Conservation (phyloP, 1,140 invertebrate genomes). For the Lycorma delicatula region DNA sequence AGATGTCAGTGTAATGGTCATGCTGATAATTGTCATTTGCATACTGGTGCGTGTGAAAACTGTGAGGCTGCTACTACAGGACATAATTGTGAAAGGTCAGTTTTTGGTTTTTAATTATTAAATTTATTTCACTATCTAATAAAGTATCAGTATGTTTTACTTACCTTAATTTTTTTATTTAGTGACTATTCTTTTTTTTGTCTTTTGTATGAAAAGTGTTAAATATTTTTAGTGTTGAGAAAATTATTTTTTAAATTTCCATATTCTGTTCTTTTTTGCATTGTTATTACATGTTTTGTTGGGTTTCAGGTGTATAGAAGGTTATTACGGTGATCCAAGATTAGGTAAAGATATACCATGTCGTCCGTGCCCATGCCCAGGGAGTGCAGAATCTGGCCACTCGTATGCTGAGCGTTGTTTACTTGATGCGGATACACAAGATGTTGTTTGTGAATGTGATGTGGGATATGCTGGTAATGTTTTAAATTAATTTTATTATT, state of each 20-base stretch:
- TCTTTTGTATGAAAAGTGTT: background rate
- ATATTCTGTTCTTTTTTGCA: no score
- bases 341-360: conserved; percentile 84
- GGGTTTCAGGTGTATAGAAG: conserved; percentile 61
- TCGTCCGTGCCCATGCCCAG: conserved; percentile 89
- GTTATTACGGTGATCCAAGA: conserved; percentile 92
- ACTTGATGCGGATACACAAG: conserved; percentile 73
- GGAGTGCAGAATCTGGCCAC: conserved; percentile 64
- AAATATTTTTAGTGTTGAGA: background rate
- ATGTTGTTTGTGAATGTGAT: conserved; percentile 89
- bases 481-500: no score
- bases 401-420: conserved; percentile 85
- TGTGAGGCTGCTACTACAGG: conserved; percentile 86
- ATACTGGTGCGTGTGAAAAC: conserved; percentile 81
- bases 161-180: no score
- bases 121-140: background rate
- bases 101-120: conserved; percentile 12
- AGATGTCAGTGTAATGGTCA: conserved; percentile 96
- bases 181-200: no score
- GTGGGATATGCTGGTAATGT: conserved; percentile 67
- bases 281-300: conserved; percentile 43
- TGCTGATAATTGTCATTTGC: conserved; percentile 85
- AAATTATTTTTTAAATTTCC: no score
- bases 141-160: no score
- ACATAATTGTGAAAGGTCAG: conserved; percentile 70